Conservation (phyloP, 2,797 vertebrate species). For the Phrynocephalus guinanensis region DNA sequence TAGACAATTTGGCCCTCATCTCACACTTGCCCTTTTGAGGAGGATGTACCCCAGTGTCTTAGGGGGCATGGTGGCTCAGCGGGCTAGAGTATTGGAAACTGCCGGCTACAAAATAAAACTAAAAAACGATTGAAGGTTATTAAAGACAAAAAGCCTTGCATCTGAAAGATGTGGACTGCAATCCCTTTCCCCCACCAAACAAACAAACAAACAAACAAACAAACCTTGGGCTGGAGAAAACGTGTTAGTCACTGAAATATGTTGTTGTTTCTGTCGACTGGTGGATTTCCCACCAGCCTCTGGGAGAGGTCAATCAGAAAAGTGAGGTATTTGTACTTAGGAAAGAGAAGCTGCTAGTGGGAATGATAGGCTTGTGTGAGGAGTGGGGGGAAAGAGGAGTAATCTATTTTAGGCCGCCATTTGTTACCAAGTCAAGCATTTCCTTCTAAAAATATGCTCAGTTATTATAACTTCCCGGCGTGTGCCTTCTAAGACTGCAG, state of each 20-base stretch:
- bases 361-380: neutral
- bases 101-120: too few relatives aligned
- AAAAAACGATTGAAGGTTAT: too few relatives aligned
- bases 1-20: too few relatives aligned
- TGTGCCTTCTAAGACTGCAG: slow-evolving; percentile 28
- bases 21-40: too few relatives aligned
- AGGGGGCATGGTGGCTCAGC: too few relatives aligned
- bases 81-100: too few relatives aligned
- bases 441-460: neutral
- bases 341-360: slow-evolving; percentile 11
- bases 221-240: too few relatives aligned
- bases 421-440: slow-evolving; percentile 39
- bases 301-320: neutral
- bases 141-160: neutral
- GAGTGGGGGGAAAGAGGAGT: neutral
- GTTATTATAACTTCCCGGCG: slow-evolving; percentile 9
- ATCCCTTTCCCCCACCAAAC: too few relatives aligned
- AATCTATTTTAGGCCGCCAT: slow-evolving; percentile 48
- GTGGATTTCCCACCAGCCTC: neutral
- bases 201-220: too few relatives aligned
- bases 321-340: neutral
- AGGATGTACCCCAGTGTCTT: too few relatives aligned
- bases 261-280: neutral
- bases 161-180: too few relatives aligned
- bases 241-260: too few relatives aligned